These are phyloP conservation scores for Poicephalus meyeri DNA, from an alignment of 2,113 vertebrate species.

Conservation along the genomic window DNA sequence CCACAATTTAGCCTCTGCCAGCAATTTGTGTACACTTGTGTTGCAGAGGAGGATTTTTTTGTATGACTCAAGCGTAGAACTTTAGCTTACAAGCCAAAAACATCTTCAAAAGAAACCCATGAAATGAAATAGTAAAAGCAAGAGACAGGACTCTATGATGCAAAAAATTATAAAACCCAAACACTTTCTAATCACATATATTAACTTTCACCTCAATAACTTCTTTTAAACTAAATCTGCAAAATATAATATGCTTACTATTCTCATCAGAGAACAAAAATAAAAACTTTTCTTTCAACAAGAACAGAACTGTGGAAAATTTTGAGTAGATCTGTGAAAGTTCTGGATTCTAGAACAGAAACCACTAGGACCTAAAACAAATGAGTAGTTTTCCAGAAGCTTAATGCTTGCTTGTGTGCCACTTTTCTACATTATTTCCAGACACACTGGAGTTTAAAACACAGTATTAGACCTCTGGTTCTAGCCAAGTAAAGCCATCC, in stretches of 20 bases:
- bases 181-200: background rate
- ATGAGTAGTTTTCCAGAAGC: background rate
- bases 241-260: background rate
- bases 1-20: conserved; percentile 73
- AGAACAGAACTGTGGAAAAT: background rate
- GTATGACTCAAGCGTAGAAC: conserved; percentile 63
- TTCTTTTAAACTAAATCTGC: conserved; percentile 6
- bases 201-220: background rate
- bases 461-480: background rate
- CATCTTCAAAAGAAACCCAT: conserved; percentile 67
- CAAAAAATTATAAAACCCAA: background rate
- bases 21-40: conserved; percentile 66
- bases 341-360: background rate
- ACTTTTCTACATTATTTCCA: background rate
- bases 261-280: background rate
- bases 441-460: background rate
- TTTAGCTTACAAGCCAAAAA: conserved; percentile 73
- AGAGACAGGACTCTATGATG: background rate
- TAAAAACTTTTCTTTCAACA: conserved; percentile 14
- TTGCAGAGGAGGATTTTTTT: conserved; percentile 68
- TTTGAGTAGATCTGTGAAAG: background rate
- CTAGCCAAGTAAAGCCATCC: background rate
- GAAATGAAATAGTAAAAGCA: conserved; percentile 44
- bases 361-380: background rate
- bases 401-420: background rate